These are phyloP conservation scores for Bombus superbus DNA, from an alignment of 1,140 invertebrate species.

Conservation along the genomic window DNA sequence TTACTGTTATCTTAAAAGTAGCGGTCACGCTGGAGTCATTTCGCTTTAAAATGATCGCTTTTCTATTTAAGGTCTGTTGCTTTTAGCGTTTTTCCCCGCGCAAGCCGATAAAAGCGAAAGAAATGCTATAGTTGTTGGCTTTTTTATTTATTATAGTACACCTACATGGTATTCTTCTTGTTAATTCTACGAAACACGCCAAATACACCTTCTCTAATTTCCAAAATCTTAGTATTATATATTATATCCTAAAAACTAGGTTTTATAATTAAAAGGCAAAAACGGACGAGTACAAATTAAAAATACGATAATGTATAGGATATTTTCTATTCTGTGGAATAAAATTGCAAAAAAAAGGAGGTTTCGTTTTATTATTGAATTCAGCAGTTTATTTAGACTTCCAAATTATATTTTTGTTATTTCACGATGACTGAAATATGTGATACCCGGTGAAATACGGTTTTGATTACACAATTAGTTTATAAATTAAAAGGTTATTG, in stretches of 20 bases:
- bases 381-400: neutral
- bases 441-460: neutral
- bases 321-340: neutral
- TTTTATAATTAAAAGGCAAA: neutral
- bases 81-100: neutral
- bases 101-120: neutral
- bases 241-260: neutral
- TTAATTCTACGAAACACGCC: neutral
- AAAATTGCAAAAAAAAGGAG: neutral
- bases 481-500: neutral
- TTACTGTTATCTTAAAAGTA: slow-evolving; percentile 23
- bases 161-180: neutral
- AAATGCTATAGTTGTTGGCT: neutral
- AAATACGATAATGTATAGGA: neutral
- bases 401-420: neutral
- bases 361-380: too few species aligned
- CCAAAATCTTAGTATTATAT: neutral
- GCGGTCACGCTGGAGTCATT: slow-evolving; percentile 14
- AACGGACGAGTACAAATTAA: neutral
- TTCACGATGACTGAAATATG: neutral
- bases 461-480: neutral
- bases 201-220: neutral
- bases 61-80: neutral
- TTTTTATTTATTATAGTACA: neutral
- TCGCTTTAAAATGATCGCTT: slow-evolving; percentile 12